Conservation (phyloP, 2,888 invertebrate genomes). For the Melinaea marsaeus region DNA sequence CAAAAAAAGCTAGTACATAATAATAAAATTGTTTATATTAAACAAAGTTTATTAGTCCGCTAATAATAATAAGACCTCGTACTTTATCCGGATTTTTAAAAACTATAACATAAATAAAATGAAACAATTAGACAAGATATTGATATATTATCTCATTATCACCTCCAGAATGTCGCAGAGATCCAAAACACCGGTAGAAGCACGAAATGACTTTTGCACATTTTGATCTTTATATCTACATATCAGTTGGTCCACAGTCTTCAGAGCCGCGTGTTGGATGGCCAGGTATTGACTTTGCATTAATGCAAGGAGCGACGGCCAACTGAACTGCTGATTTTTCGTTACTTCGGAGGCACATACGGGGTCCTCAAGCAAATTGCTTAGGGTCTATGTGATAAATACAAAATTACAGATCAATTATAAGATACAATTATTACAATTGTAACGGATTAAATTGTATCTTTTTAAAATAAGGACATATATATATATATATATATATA, state of each 20-base stretch:
- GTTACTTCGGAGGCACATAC: constrained; percentile 66
- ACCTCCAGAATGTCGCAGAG: constrained; percentile 75
- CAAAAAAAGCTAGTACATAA: no score
- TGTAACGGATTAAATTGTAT: neutral
- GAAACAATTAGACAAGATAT: neutral
- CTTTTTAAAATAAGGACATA: no score
- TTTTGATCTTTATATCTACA: constrained; percentile 65
- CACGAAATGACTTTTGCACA: constrained; percentile 70
- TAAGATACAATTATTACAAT: no score
- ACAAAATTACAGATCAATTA: no score
- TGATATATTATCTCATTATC: constrained; percentile 19
- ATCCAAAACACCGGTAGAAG: constrained; percentile 68
- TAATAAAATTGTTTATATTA: no score
- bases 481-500: no score
- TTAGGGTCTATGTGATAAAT: constrained; percentile 50
- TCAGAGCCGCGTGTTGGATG: constrained; percentile 70
- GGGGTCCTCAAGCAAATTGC: constrained; percentile 73
- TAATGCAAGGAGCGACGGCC: constrained; percentile 64
- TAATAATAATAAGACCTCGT: no score
- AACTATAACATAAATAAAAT: no score
- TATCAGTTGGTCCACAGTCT: constrained; percentile 67
- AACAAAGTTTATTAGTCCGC: no score
- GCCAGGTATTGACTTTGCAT: constrained; percentile 71
- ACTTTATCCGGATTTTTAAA: no score
- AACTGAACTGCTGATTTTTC: constrained; percentile 69